Evolutionary conservation across 2,888 invertebrate genomes (phyloP).

Genomic region (Aromia moschata): DNA sequence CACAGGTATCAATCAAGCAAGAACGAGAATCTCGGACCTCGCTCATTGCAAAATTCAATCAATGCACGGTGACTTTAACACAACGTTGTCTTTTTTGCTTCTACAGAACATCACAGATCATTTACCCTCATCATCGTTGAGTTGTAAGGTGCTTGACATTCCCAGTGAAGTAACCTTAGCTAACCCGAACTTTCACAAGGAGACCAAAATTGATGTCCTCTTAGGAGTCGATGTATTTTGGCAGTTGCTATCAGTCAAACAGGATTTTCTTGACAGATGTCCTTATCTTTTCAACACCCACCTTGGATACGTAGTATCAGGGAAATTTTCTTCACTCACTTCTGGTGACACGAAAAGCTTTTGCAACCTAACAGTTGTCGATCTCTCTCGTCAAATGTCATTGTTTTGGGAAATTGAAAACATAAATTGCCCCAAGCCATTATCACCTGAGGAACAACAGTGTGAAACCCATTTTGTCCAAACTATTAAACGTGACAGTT

Average conservation of each 20-base stretch:
- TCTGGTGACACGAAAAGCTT: not conserved
- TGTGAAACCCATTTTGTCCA: conserved; percentile 4
- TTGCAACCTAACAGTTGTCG: not conserved
- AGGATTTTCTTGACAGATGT: not conserved
- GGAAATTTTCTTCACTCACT: not conserved
- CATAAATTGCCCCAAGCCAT: conserved; percentile 3
- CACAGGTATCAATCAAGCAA: conserved; percentile 1
- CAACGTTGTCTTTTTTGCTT: conserved; percentile 2
- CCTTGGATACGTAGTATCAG: conserved; percentile 1
- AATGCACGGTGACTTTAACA: not conserved
- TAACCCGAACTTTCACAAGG: conserved; percentile 4
- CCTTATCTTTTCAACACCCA: conserved; percentile 6
- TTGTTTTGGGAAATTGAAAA: conserved; percentile 13
- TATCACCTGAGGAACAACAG: conserved; percentile 9
- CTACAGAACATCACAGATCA: conserved; percentile 1
- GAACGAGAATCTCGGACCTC: not conserved
- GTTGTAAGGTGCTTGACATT: not conserved
- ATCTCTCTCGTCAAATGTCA: conserved; percentile 4
- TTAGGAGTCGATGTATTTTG: conserved; percentile 3
- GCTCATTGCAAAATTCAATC: conserved; percentile 1
- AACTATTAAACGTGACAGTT: not conserved
- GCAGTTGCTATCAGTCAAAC: not conserved
- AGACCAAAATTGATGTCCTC: conserved; percentile 1
- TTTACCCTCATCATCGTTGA: not conserved
- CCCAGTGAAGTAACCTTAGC: not conserved